Conservation (phyloP, 2,113 vertebrate species). For the Gobio gobio region DNA sequence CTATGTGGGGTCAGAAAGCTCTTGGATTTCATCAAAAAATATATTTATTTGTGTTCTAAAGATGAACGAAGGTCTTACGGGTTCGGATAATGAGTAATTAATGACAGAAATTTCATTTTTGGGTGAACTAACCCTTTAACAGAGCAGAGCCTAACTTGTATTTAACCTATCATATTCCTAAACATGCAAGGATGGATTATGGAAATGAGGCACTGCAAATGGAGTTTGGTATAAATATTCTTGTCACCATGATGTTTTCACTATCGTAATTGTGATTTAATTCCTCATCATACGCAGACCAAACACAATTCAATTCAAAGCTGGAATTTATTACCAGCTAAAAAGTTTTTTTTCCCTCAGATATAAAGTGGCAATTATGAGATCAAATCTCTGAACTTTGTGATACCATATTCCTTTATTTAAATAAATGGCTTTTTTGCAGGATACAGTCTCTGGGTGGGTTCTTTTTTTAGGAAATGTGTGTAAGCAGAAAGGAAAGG, state of each 20-base stretch:
- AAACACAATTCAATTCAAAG: neutral
- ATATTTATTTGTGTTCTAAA: no score
- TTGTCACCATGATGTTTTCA: neutral
- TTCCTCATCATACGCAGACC: neutral
- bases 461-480: conserved; percentile 24
- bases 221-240: neutral
- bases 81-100: no score
- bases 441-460: conserved; percentile 22
- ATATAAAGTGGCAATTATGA: neutral
- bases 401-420: neutral
- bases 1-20: no score
- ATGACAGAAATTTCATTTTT: no score
- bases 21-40: no score
- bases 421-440: neutral
- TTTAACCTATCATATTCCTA: neutral
- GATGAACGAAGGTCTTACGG: no score
- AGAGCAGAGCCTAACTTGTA: neutral
- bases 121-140: no score
- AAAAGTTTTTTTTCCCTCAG: neutral
- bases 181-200: neutral
- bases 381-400: neutral
- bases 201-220: no score
- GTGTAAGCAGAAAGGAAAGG: conserved; percentile 50
- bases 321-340: neutral
- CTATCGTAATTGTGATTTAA: neutral